Evolutionary conservation across 2,113 vertebrate species (phyloP).

Genomic region (Eptatretus burgeri): DNA sequence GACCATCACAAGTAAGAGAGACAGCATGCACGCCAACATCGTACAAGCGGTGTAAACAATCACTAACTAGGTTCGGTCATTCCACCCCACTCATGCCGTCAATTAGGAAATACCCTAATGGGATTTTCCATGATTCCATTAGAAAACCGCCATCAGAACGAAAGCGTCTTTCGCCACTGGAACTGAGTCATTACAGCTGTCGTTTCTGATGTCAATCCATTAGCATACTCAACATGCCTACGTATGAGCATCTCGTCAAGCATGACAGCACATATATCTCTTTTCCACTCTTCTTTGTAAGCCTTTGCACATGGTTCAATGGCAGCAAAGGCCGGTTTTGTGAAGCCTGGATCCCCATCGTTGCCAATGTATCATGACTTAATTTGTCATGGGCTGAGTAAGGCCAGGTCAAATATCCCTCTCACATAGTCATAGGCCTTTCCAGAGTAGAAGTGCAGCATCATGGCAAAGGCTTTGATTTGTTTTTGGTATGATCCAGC

Average conservation of each 20-base stretch:
- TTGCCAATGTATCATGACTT: background rate
- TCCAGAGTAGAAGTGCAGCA: background rate
- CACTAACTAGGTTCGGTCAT: too few species aligned
- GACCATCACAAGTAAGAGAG: background rate
- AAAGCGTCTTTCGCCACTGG: background rate
- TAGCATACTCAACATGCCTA: background rate
- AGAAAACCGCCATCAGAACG: background rate
- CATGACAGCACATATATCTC: background rate
- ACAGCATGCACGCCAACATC: slow-evolving; percentile 20
- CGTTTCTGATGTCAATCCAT: background rate
- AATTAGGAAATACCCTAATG: background rate
- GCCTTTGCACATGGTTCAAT: background rate
- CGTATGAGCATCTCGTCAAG: background rate
- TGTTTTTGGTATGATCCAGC: too few species aligned
- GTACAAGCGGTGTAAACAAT: slow-evolving; percentile 15
- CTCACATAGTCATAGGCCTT: background rate
- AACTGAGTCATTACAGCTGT: background rate
- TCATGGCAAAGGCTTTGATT: background rate
- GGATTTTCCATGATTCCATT: background rate
- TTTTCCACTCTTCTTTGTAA: background rate
- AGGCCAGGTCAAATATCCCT: background rate
- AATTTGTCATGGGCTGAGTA: background rate
- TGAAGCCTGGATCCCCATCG: background rate
- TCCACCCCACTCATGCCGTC: background rate
- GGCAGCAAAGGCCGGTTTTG: background rate